A percentile compares a stretch with the other conserved stretches of the same genome.
These are phyloP conservation scores for Hormiphora californensis DNA, from an alignment of 37 sponge, comb jelly and placozoan species.

Conservation along the genomic window DNA sequence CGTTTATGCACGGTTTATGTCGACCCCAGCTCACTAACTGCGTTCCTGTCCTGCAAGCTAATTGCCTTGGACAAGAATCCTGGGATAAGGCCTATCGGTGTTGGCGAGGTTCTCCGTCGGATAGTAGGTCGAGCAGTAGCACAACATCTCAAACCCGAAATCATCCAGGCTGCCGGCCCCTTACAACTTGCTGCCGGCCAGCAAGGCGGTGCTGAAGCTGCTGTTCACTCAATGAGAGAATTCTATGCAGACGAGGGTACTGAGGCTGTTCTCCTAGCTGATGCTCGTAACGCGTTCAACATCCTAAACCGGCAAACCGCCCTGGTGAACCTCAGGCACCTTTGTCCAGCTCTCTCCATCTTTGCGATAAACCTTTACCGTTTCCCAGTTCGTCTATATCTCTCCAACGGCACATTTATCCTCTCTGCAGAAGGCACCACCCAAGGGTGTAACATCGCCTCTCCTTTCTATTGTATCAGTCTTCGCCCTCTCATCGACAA, in stretches of 20 bases:
- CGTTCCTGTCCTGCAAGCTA: slow-evolving; percentile 57
- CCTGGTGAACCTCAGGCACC: slow-evolving; percentile 55
- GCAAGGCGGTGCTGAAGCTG: slow-evolving; percentile 58
- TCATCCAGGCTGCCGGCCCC: slow-evolving; percentile 55
- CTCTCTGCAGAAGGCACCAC: slow-evolving; percentile 60
- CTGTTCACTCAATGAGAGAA: slow-evolving; percentile 55
- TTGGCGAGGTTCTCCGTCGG: slow-evolving; percentile 56
- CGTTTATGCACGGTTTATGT: slow-evolving; percentile 52
- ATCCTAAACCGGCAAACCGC: slow-evolving; percentile 58
- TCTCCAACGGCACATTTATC: slow-evolving; percentile 58
- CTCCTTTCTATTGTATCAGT: no score
- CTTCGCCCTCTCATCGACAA: slow-evolving; percentile 55
- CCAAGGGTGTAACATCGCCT: no score
- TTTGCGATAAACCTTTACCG: slow-evolving; percentile 59
- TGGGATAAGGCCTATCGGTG: slow-evolving; percentile 58
- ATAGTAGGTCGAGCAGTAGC: slow-evolving; percentile 58
- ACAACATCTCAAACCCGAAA: slow-evolving; percentile 30
- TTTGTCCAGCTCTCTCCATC: slow-evolving; percentile 56
- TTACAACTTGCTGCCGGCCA: slow-evolving; percentile 66
- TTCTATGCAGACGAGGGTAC: slow-evolving; percentile 23
- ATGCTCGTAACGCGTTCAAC: slow-evolving; percentile 60
- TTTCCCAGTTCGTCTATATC: slow-evolving; percentile 32
- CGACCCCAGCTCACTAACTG: slow-evolving; percentile 51
- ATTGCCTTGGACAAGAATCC: slow-evolving; percentile 64
- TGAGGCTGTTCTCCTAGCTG: slow-evolving; percentile 56